A percentile compares a stretch with the other conserved stretches of the same genome.
These are phyloP conservation scores for Metaphire vulgaris DNA, from an alignment of 1,140 invertebrate genomes.

Conservation along the genomic window DNA sequence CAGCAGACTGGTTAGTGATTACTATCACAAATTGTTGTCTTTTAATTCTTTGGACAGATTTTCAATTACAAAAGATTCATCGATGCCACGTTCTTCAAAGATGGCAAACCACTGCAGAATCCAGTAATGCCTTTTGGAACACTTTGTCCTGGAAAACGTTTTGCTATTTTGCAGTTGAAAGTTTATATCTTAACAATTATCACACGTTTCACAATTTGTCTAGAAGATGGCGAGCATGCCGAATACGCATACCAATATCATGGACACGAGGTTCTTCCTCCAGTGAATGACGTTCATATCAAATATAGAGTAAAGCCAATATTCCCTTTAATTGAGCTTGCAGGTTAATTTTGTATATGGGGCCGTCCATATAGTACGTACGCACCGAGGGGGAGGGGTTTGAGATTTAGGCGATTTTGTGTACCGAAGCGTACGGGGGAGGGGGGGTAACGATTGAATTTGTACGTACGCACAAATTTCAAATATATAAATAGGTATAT, in stretches of 20 bases:
- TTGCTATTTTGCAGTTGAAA: slow-evolving; percentile 47
- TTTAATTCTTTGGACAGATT: slow-evolving; percentile 36
- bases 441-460: no score
- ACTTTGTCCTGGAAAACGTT: slow-evolving; percentile 47
- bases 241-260: slow-evolving; percentile 41
- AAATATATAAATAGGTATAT: no score
- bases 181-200: slow-evolving; percentile 46
- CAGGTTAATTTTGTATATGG: slow-evolving; percentile 4
- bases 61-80: slow-evolving; percentile 50
- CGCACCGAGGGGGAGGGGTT: no score
- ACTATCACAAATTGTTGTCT: no score
- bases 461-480: no score
- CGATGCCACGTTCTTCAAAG: slow-evolving; percentile 47
- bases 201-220: slow-evolving; percentile 43
- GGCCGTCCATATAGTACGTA: no score
- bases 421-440: no score
- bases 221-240: slow-evolving; percentile 35
- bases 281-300: slow-evolving; percentile 42
- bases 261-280: slow-evolving; percentile 52
- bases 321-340: background rate
- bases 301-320: background rate
- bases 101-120: slow-evolving; percentile 44
- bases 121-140: slow-evolving; percentile 48
- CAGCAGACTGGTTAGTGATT: no score
- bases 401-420: no score